A percentile compares a stretch with the other conserved stretches of the same genome.
Conservation (phyloP, 2,888 invertebrate genomes). For the Hemicrepidius hirtus region DNA sequence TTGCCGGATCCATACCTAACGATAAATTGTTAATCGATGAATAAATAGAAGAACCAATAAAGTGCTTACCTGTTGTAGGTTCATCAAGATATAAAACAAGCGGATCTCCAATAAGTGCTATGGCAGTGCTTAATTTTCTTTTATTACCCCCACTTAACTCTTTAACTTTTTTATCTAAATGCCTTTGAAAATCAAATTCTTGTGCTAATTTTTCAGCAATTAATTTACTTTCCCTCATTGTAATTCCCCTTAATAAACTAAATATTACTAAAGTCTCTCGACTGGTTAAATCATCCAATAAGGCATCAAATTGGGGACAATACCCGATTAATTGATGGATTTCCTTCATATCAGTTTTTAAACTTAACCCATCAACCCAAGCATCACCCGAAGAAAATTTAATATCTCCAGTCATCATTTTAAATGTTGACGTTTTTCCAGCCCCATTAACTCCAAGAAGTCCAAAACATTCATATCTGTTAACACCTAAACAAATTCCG, state of each 20-base stretch:
- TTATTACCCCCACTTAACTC: conserved; percentile 75
- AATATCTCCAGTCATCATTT: conserved; percentile 92
- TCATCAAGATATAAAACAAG: conserved; percentile 74
- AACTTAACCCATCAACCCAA: conserved; percentile 73
- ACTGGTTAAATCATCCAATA: conserved; percentile 75
- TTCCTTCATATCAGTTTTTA: conserved; percentile 73
- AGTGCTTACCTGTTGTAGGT: conserved; percentile 73
- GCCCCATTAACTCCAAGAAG: conserved; percentile 88
- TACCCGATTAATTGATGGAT: conserved; percentile 78
- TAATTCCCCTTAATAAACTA: conserved; percentile 73
- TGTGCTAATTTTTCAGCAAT: conserved; percentile 68
- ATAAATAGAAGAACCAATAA: too few relatives aligned
- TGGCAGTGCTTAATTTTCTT: conserved; percentile 75
- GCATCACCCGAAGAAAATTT: conserved; percentile 82
- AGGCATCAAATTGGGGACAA: conserved; percentile 76
- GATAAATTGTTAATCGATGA: too few relatives aligned
- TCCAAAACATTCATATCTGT: conserved; percentile 85
- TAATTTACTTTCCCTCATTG: conserved; percentile 61
- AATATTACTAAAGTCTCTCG: conserved; percentile 74
- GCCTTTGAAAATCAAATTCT: conserved; percentile 70
- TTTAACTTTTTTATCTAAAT: conserved; percentile 71
- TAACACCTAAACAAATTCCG: conserved; percentile 75
- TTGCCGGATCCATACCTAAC: conserved; percentile 87
- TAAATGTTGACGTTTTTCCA: conserved; percentile 92
- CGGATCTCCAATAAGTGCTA: conserved; percentile 75